Evolutionary conservation across 2,113 vertebrate species (phyloP).

Genomic region (western clawed frog (Xenopus tropicalis)): UCB_Xtro_10.0 CM004448.2:15108501-15109000

Average conservation of each 20-base stretch:
- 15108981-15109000: slow-evolving; percentile 20
- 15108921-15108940: slow-evolving; percentile 21
- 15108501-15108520: no score
- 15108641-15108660: slow-evolving; percentile 26
- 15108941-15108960: slow-evolving; percentile 29
- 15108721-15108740: slow-evolving; percentile 33
- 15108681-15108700: slow-evolving; percentile 27
- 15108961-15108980: slow-evolving; percentile 23
- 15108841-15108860: slow-evolving; percentile 41
- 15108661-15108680: slow-evolving; percentile 19
- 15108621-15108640: slow-evolving; percentile 4
- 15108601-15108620: slow-evolving; percentile 21
- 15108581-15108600: slow-evolving; percentile 27
- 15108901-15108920: slow-evolving; percentile 32
- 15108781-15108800: slow-evolving; percentile 31
- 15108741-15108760: slow-evolving; percentile 23
- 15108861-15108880: slow-evolving; percentile 43
- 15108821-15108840: slow-evolving; percentile 45
- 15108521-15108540: not conserved
- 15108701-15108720: slow-evolving; percentile 27
- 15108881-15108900: slow-evolving; percentile 16
- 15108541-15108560: not conserved
- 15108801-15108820: slow-evolving; percentile 44
- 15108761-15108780: slow-evolving; percentile 28
- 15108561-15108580: slow-evolving; percentile 8